phyloP scores from a whole-genome alignment of 2,113 vertebrate genomes.

The Megaceryle maxima region DNA sequence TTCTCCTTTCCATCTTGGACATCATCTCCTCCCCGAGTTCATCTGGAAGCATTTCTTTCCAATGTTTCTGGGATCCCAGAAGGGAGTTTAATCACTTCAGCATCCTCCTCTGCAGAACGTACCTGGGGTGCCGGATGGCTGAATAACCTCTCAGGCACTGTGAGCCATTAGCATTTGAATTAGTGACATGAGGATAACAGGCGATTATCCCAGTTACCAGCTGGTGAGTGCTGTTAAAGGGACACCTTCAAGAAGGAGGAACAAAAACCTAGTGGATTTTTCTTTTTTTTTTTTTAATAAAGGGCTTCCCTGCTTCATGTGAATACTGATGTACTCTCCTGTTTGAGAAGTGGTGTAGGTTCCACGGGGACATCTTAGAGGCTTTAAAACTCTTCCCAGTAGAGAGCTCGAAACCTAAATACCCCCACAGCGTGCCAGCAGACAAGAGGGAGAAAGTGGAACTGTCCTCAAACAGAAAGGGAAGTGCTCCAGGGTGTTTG shows the following conservation, averaged over 20 bases:
- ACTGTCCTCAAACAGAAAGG: not conserved
- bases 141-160: conserved; percentile 48
- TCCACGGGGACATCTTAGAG: not conserved
- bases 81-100: not conserved
- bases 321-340: not conserved
- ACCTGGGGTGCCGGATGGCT: conserved; percentile 31
- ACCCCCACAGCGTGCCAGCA: not conserved
- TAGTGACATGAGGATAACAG: conserved; percentile 68
- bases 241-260: conserved; percentile 8
- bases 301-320: not conserved
- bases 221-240: conserved; percentile 66
- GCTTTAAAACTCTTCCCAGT: not conserved
- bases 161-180: conserved; percentile 75
- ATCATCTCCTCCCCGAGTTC: not conserved
- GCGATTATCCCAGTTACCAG: conserved; percentile 73
- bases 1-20: not conserved
- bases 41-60: not conserved
- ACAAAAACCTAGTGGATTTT: conserved; percentile 11
- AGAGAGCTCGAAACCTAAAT: not conserved
- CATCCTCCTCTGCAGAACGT: not conserved
- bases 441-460: not conserved
- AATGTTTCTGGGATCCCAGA: not conserved
- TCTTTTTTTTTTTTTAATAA: not conserved
- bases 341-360: not conserved
- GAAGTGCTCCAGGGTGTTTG: not conserved